These are phyloP conservation scores for Chaetura pelagica DNA, from an alignment of 2,113 vertebrate genomes.

Conservation along the genomic window DNA sequence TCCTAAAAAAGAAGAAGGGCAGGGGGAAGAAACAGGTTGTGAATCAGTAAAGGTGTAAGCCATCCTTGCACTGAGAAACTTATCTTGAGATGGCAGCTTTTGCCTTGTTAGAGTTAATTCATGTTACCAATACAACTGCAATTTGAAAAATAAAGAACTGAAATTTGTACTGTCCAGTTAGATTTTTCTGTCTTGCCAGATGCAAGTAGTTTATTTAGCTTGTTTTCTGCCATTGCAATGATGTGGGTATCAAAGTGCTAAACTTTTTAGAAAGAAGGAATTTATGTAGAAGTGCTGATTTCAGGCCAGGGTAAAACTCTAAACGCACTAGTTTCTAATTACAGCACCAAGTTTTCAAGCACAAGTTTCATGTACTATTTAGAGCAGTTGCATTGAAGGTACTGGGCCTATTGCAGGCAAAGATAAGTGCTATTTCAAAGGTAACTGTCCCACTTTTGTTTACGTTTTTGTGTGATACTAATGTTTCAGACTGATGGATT, in stretches of 20 bases:
- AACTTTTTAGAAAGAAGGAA: background rate
- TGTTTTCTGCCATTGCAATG: background rate
- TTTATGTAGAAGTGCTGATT: background rate
- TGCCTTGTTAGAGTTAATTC: background rate
- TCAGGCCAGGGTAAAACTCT: background rate
- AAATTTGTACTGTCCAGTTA: background rate
- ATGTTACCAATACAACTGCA: background rate
- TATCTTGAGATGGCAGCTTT: background rate
- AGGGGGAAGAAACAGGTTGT: background rate
- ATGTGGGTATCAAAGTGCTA: background rate
- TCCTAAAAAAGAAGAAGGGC: constrained; percentile 79
- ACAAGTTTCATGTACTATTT: background rate
- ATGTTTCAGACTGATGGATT: background rate
- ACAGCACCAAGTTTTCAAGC: background rate
- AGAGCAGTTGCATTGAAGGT: background rate
- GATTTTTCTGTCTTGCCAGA: background rate
- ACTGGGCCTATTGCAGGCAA: background rate
- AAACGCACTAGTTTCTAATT: background rate
- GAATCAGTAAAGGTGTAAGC: background rate
- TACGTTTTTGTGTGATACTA: background rate
- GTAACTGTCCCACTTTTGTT: background rate
- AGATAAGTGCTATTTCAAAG: background rate
- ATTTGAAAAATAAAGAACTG: background rate
- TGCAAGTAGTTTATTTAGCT: background rate
- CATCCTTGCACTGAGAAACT: background rate